Evolutionary conservation across 2,113 vertebrate genomes (phyloP), one percentile per base, ranked within the genome.

Genomic region (Cranoglanis bouderius): DNA sequence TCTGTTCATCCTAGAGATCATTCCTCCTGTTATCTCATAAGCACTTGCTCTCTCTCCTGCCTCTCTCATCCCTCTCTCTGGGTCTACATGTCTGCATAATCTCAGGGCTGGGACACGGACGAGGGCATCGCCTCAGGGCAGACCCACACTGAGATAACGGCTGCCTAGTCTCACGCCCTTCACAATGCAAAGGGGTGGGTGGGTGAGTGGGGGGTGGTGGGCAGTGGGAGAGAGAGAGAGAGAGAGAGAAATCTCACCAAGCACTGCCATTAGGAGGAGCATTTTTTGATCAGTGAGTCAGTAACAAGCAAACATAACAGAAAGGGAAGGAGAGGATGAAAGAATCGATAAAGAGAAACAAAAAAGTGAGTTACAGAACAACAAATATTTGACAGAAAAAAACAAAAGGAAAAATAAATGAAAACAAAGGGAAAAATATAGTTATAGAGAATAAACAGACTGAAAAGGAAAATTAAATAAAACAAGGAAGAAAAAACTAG

Each of bases 91-190:
- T 89, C 85, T 86, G 87, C 26, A 75, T 84, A 84, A 84, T 67
- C 55, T 88, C 70, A 82, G 72, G 90, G 88, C 91, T 24, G 43
- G 87, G 87, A 90, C 90, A 93, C 87, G 90, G 92, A 93, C 90
- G 82, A 93, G 94, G 92, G 93, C 92, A 87, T 57, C 87, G 89
- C 91, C 88, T 84, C 77, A 72, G 89, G 90, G 90, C 87, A 87
- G 90, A 90, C 84, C 83, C 86, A 85, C 77, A 53, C 43, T 26
- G 49, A 86, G 88, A 87, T 88, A 88, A 90, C 63, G 90, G 70
- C 86, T 77, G 70, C 87, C 74, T 35, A 46, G 75, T 83, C 67
- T 90, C 43, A 84, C 49, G 51, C 49, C 65, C 53, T 84, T 88
- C 81, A 59, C 24, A 38, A n/a, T 29, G 65, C 49, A 59, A 14